phyloP scores from a whole-genome alignment of 2,888 invertebrate genomes.

The Drosophila melanosoma region DNA sequence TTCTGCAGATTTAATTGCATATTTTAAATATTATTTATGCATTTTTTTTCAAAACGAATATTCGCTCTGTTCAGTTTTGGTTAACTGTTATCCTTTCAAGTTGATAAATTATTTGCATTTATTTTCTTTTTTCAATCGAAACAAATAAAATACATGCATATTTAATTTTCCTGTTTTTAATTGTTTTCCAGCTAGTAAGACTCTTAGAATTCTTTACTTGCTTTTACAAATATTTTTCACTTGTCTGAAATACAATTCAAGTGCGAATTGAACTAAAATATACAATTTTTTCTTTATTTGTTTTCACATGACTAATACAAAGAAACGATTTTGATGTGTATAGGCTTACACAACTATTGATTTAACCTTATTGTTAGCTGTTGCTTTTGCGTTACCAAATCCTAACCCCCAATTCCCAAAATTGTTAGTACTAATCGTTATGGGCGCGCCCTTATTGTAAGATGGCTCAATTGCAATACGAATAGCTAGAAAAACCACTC shows the following conservation, averaged over 20 bases:
- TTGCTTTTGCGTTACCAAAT: slow-evolving; percentile 13
- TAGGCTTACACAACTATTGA: slow-evolving; percentile 7
- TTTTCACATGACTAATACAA: background rate
- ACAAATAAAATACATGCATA: background rate
- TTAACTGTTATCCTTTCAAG: background rate
- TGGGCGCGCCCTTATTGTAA: slow-evolving; percentile 20
- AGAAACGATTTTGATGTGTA: background rate
- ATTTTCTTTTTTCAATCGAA: background rate
- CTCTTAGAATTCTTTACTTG: background rate
- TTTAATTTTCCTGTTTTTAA: background rate
- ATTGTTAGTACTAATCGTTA: slow-evolving; percentile 21
- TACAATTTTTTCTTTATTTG: background rate
- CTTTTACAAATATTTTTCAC: background rate
- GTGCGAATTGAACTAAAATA: background rate
- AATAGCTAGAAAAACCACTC: slow-evolving; percentile 32
- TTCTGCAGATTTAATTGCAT: background rate
- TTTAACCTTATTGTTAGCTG: slow-evolving; percentile 7
- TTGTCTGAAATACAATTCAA: background rate
- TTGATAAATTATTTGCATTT: background rate
- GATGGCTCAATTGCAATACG: slow-evolving; percentile 11
- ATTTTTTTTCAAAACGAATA: background rate
- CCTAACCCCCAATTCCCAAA: slow-evolving; percentile 11
- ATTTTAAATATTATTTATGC: background rate
- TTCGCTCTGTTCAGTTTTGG: background rate
- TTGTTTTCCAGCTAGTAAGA: background rate